These are phyloP conservation scores for Psophia crepitans DNA, from an alignment of 2,113 vertebrate genomes.

Conservation along the genomic window DNA sequence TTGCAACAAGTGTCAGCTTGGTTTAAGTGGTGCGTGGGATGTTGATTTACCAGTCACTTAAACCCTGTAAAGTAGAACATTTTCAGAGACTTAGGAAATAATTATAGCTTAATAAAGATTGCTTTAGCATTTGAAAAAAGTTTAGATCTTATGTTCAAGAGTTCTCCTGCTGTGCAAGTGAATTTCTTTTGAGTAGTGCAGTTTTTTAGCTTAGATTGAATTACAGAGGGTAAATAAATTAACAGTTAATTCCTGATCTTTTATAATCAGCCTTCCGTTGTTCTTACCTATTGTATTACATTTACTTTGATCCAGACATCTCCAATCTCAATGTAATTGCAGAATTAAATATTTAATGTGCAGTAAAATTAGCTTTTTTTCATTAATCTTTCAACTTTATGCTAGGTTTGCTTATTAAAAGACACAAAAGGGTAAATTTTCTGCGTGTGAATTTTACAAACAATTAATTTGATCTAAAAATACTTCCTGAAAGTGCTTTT, in stretches of 20 bases:
- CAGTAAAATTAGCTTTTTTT: background rate
- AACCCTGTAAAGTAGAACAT: background rate
- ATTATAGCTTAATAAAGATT: background rate
- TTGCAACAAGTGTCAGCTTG: background rate
- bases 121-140: background rate
- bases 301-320: background rate
- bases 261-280: background rate
- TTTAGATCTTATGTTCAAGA: background rate
- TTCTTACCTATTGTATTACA: background rate
- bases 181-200: background rate
- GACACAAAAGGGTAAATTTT: background rate
- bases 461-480: background rate
- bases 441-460: background rate
- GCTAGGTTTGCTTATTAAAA: background rate
- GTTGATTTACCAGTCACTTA: background rate
- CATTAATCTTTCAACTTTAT: background rate
- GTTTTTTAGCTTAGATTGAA: background rate
- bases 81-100: background rate
- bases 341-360: background rate
- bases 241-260: background rate
- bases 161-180: background rate
- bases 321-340: background rate
- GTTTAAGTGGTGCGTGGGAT: background rate
- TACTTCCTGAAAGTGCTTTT: background rate
- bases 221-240: background rate